Evolutionary conservation across 2,888 invertebrate genomes (phyloP).

Genomic region (Bursaphelenchus okinawaensis): DNA sequence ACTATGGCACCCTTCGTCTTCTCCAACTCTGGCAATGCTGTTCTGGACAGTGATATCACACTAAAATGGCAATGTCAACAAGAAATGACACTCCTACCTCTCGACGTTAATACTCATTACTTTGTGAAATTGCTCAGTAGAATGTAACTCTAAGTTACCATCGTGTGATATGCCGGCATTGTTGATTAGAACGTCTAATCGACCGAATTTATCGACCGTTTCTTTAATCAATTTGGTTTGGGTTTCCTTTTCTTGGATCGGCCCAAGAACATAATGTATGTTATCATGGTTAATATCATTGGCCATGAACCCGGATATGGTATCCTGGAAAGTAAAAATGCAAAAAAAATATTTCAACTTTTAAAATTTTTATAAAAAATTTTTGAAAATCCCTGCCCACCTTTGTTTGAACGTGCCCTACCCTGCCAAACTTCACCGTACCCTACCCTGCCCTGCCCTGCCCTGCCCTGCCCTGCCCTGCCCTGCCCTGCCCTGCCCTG

Average conservation of each 20-base stretch:
- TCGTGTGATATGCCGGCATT: constrained; percentile 12
- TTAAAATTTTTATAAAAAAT: neutral
- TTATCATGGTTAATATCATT: neutral
- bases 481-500: too few species aligned
- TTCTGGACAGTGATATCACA: neutral
- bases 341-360: neutral
- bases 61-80: neutral
- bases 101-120: neutral
- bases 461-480: too few species aligned
- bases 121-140: neutral
- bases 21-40: constrained; percentile 16
- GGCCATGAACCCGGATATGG: neutral
- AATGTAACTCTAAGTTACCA: neutral
- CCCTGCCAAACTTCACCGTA: too few species aligned
- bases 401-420: too few species aligned
- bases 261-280: constrained; percentile 8
- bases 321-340: too few species aligned
- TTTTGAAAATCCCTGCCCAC: too few species aligned
- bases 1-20: constrained; percentile 23
- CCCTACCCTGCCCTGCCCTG: too few species aligned
- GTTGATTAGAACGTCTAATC: constrained; percentile 19
- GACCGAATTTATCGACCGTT: constrained; percentile 22
- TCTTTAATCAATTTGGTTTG: constrained; percentile 16
- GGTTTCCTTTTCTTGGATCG: constrained; percentile 12
- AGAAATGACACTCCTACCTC: neutral